Conservation (phyloP, 2,888 invertebrate species). For the Theristus sp. region DNA sequence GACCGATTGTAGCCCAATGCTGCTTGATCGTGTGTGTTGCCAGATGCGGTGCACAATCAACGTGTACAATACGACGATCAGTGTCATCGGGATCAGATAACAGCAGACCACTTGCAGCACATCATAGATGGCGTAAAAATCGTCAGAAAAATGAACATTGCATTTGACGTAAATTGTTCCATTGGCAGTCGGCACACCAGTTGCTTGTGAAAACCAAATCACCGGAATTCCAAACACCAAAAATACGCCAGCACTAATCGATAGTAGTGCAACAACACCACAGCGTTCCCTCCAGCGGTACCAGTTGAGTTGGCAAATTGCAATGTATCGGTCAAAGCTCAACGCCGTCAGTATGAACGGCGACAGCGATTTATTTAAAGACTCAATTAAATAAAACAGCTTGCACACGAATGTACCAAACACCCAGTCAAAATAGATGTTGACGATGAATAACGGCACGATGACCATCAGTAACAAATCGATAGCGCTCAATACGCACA, state of each 20-base stretch:
- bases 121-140: neutral
- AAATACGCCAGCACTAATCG: neutral
- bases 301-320: neutral
- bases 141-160: neutral
- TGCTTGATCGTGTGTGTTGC: neutral
- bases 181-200: neutral
- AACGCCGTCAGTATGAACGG: slow-evolving; percentile 1
- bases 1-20: neutral
- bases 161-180: neutral
- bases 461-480: neutral
- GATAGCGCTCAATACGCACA: neutral
- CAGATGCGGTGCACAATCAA: neutral
- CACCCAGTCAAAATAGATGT: neutral
- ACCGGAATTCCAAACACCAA: neutral
- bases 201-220: neutral
- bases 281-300: neutral
- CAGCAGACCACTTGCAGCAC: neutral
- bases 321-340: slow-evolving; percentile 2
- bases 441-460: slow-evolving; percentile 1
- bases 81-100: neutral
- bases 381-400: neutral
- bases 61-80: neutral
- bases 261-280: neutral
- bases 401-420: slow-evolving; percentile 1
- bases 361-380: slow-evolving; percentile 2